Evolutionary conservation across 2,888 invertebrate species (phyloP).

Genomic region (Trilocha varians): DNA sequence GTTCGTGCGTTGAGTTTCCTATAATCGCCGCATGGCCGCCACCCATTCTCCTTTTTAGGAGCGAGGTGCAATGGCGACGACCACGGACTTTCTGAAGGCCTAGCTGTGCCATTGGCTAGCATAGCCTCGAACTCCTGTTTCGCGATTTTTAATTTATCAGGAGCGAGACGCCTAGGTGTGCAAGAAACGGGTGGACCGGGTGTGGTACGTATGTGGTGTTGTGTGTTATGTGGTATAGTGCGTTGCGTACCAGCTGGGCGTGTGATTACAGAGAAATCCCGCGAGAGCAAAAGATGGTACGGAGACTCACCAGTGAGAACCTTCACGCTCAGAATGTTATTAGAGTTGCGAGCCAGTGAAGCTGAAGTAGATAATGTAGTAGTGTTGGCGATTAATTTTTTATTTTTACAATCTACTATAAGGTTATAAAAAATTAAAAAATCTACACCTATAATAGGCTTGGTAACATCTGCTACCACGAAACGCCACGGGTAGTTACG

Average conservation of each 20-base stretch:
- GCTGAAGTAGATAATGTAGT: background rate
- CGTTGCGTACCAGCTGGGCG: constrained; percentile 6
- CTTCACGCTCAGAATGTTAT: background rate
- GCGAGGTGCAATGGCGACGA: constrained; percentile 5
- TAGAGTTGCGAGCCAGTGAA: too few species aligned
- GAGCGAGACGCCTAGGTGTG: constrained; percentile 3
- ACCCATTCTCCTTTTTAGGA: constrained; percentile 7
- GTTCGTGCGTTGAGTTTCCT: constrained; percentile 2
- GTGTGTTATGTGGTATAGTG: constrained; percentile 2
- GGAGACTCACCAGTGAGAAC: constrained; percentile 2
- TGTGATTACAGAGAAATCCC: constrained; percentile 6
- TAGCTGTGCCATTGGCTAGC: constrained; percentile 3
- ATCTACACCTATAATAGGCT: constrained; percentile 6
- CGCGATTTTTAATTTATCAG: constrained; percentile 6
- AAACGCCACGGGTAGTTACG: background rate
- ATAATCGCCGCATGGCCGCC: constrained; percentile 6
- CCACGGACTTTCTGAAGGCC: constrained; percentile 8
- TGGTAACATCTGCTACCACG: background rate
- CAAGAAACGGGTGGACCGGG: constrained; percentile 6
- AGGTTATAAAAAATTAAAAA: constrained; percentile 6
- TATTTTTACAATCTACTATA: background rate
- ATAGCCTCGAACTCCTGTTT: constrained; percentile 6
- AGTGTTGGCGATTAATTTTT: constrained; percentile 1
- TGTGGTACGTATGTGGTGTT: constrained; percentile 7
- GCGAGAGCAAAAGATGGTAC: background rate